phyloP scores from a whole-genome alignment of 2,888 invertebrate genomes.

The Megastigmus dorsalis region DNA sequence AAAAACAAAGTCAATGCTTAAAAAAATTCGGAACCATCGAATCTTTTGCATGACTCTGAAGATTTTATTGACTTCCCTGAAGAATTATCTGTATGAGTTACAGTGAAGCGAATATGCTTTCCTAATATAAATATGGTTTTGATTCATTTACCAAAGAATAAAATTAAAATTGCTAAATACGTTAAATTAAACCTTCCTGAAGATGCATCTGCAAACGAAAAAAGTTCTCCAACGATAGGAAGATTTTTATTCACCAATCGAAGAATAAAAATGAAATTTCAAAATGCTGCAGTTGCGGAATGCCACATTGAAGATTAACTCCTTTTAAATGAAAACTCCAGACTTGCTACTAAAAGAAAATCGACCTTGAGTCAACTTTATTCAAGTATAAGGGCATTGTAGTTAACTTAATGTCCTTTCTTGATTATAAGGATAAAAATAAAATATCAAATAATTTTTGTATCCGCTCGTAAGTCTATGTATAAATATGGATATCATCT shows the following conservation, averaged over 20 bases:
- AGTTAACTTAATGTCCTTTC: too few relatives aligned
- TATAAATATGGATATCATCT: slow-evolving; percentile 28
- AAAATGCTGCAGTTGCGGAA: neutral
- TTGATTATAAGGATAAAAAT: too few relatives aligned
- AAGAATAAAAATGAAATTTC: slow-evolving; percentile 10
- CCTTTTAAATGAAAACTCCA: neutral
- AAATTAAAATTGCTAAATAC: too few relatives aligned
- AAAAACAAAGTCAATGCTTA: neutral
- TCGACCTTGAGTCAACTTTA: neutral
- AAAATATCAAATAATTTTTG: too few relatives aligned
- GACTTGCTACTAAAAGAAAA: neutral
- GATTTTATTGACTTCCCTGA: slow-evolving; percentile 13
- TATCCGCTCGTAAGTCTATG: neutral
- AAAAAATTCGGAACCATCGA: neutral
- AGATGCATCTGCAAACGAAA: neutral
- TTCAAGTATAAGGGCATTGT: too few relatives aligned
- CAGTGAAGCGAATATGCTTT: too few relatives aligned
- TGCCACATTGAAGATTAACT: slow-evolving; percentile 44
- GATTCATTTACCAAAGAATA: too few relatives aligned
- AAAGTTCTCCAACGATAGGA: slow-evolving; percentile 6
- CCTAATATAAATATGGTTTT: too few relatives aligned
- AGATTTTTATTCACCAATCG: slow-evolving; percentile 39
- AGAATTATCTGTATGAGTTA: too few relatives aligned
- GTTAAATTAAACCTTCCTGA: too few relatives aligned
- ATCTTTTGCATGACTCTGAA: slow-evolving; percentile 27